Percentiles rank a stretch among this genome's conserved stretches.
Evolutionary conservation across 2,888 invertebrate species (phyloP).

Genomic region (Tenthredo livida): DNA sequence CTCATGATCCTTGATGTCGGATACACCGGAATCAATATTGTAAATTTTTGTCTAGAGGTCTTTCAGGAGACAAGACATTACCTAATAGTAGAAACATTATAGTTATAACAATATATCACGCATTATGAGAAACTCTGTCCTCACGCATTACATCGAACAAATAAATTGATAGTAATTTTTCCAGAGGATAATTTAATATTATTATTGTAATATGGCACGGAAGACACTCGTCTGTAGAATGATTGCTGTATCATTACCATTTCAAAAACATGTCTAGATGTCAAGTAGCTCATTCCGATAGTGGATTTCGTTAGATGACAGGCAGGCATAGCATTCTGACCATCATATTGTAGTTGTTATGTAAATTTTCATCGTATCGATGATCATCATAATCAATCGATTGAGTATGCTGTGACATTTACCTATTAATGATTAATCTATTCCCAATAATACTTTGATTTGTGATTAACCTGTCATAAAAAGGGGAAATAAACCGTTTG

Average conservation of each 20-base stretch:
- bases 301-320: background rate
- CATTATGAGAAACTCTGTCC: background rate
- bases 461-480: background rate
- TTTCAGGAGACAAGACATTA: background rate
- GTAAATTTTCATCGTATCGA: background rate
- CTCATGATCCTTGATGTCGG: background rate
- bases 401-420: background rate
- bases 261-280: constrained; percentile 24
- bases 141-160: background rate
- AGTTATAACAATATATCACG: constrained; percentile 5
- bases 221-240: constrained; percentile 10
- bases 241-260: constrained; percentile 39
- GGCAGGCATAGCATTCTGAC: background rate
- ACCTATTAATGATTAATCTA: background rate
- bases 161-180: constrained; percentile 41
- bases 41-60: background rate
- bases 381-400: background rate
- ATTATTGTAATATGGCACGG: constrained; percentile 38
- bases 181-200: constrained; percentile 32
- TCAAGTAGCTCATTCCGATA: constrained; percentile 5
- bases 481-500: background rate
- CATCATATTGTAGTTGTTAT: background rate
- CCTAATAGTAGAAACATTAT: background rate
- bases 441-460: background rate
- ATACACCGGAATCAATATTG: background rate